Evolutionary conservation across 2,888 invertebrate genomes (phyloP), one percentile per base, ranked within the genome.

Genomic region (Chrysolina haemoptera): DNA sequence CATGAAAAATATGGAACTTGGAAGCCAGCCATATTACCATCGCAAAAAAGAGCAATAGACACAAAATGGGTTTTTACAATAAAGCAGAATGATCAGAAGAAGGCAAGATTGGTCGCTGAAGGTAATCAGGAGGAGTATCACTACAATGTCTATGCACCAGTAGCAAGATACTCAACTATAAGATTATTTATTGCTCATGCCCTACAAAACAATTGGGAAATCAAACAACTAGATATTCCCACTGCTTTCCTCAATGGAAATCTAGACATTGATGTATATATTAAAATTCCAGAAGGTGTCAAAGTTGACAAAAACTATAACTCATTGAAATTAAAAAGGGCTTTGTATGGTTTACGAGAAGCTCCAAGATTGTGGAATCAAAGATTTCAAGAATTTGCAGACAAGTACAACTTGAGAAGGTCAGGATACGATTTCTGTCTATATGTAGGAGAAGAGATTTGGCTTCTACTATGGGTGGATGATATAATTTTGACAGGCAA

Each of bases 31-130:
- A 40, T 40, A 35, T 63, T 77, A 76, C 76, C 78, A 62, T 55
- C 74, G 70, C 70, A 62, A n/a, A 65, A 74, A 27, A 75, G 68
- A 66, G 66, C 78, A 48, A 79, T 80, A n/a, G 74, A 80, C 20
- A 76, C 80, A 63, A 78, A 67, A 74, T 79, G 80, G 75, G 59
- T 79, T 40, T 79, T 78, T 67, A 75, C 63, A 62, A 78, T 62
- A 10, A 78, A 80, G 50, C 55, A 67, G 73, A 16, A 66, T 62
- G 67, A 66, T 20, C 14, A 11, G 18, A n/a, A 62, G 27, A 62
- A 62, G 16, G 22, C 62, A 22, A 14, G 62, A 62, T 27, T 62
- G 14, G 62, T n/a, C 10, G 62, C 62, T 14, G 18, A 20, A 6
- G 22, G 62, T 22, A 12, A n/a, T 62, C 62, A n/a, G 18, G 62